These are phyloP conservation scores for Porites divaricata DNA, from an alignment of 92 coral and sea anemone species.

Conservation along the genomic window DNA sequence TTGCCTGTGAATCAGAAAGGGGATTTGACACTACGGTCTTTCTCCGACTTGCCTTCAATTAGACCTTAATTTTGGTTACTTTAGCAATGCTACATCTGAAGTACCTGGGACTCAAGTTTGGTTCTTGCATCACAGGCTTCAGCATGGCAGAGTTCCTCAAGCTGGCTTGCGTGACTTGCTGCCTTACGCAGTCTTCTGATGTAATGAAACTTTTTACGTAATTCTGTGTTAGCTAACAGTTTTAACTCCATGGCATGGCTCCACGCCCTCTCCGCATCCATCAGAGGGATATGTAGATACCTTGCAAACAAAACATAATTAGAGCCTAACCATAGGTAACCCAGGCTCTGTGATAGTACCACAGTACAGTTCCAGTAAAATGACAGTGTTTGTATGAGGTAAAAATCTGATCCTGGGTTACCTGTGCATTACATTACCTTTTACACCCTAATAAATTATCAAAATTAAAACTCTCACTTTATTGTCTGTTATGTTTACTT, in stretches of 20 bases:
- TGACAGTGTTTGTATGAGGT: no score
- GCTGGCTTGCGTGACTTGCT: conserved; percentile 84
- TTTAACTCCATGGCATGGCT: conserved; percentile 99
- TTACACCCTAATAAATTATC: no score
- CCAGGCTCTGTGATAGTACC: no score
- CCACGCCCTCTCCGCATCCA: conserved; percentile 99
- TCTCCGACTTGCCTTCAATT: no score
- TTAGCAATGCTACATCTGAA: background rate
- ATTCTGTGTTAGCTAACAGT: conserved; percentile 94
- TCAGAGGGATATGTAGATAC: conserved; percentile 92
- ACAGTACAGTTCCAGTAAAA: no score
- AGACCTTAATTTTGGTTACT: background rate
- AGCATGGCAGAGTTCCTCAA: conserved; percentile 83
- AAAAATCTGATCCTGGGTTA: no score
- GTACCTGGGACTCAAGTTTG: conserved; percentile 95
- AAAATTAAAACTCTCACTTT: no score
- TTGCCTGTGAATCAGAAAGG: no score
- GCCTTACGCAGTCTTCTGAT: conserved; percentile 93
- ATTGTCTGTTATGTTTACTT: no score
- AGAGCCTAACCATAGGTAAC: no score
- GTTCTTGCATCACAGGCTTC: conserved; percentile 95
- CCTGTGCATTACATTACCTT: no score
- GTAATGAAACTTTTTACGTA: conserved; percentile 92
- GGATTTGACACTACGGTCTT: no score
- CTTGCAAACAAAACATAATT: conserved; percentile 38